These are phyloP conservation scores for Phasia obesa DNA, from an alignment of 2,888 invertebrate species.

Conservation along the genomic window DNA sequence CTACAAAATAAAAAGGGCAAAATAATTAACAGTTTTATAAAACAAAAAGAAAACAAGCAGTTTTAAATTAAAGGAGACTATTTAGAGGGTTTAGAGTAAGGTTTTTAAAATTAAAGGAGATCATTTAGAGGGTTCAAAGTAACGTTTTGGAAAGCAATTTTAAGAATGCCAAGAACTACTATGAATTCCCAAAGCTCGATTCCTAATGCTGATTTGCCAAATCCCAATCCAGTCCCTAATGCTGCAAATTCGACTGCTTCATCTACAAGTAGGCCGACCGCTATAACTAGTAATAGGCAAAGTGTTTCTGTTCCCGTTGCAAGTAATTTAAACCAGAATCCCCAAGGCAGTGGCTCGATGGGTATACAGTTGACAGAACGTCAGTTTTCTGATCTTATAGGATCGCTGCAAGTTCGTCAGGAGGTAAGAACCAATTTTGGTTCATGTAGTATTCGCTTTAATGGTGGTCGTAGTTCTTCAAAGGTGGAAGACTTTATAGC, in stretches of 20 bases:
- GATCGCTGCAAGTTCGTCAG: slow-evolving; percentile 14
- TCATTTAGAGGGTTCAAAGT: no score
- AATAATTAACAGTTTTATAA: no score
- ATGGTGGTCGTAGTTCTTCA: slow-evolving; percentile 35
- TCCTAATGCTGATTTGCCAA: not conserved
- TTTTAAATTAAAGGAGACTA: no score
- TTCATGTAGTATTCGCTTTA: slow-evolving; percentile 47
- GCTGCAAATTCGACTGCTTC: not conserved
- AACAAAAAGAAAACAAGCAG: no score
- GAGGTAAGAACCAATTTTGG: slow-evolving; percentile 17
- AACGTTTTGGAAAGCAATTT: not conserved
- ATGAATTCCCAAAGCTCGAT: not conserved
- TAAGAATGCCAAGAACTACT: slow-evolving; percentile 22
- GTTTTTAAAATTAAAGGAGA: no score
- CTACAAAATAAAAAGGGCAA: no score
- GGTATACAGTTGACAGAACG: slow-evolving; percentile 20
- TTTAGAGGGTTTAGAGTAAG: no score
- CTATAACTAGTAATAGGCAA: no score
- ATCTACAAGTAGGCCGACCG: not conserved
- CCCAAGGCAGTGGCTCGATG: not conserved
- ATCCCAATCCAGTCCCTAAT: not conserved
- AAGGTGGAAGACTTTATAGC: slow-evolving; percentile 58
- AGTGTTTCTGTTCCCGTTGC: not conserved
- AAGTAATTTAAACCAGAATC: not conserved
- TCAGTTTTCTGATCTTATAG: slow-evolving; percentile 9